A percentile compares a stretch with the other conserved stretches of the same genome.
Evolutionary conservation across 2,797 vertebrate genomes (phyloP).

Genomic region (Tenualosa ilisha): DNA sequence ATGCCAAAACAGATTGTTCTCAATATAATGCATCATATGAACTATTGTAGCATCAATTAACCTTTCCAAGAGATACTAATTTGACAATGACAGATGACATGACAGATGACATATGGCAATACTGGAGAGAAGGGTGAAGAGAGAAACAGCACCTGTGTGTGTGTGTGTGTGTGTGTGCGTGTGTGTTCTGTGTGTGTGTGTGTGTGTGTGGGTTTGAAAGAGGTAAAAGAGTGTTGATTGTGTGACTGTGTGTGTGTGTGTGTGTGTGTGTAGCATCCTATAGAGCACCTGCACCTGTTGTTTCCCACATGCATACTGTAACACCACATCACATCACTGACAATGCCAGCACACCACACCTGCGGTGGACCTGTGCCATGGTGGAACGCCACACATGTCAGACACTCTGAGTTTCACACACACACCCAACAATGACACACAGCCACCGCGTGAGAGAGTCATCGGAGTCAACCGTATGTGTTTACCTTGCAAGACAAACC

Average conservation of each 20-base stretch:
- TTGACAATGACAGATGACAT: not conserved
- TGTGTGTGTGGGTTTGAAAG: not conserved
- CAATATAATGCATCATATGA: not conserved
- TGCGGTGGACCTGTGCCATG: not conserved
- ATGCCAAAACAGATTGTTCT: not conserved
- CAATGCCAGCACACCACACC: not conserved
- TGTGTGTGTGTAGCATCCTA: not conserved
- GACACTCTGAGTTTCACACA: not conserved
- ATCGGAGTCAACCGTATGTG: too few relatives aligned
- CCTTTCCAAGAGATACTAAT: not conserved
- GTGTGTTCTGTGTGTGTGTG: too few relatives aligned
- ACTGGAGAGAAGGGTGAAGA: not conserved
- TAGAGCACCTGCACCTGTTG: not conserved
- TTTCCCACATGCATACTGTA: not conserved
- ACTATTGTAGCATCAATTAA: not conserved
- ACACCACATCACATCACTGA: not conserved
- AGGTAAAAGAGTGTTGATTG: not conserved
- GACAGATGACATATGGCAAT: not conserved
- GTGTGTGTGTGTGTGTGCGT: not conserved
- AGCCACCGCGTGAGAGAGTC: not conserved
- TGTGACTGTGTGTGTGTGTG: not conserved
- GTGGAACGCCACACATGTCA: not conserved
- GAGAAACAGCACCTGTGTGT: not conserved
- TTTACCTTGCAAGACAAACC: too few relatives aligned
- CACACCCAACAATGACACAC: not conserved